Conservation (phyloP, 2,888 invertebrate genomes). For the Drosophila lacicola region DNA sequence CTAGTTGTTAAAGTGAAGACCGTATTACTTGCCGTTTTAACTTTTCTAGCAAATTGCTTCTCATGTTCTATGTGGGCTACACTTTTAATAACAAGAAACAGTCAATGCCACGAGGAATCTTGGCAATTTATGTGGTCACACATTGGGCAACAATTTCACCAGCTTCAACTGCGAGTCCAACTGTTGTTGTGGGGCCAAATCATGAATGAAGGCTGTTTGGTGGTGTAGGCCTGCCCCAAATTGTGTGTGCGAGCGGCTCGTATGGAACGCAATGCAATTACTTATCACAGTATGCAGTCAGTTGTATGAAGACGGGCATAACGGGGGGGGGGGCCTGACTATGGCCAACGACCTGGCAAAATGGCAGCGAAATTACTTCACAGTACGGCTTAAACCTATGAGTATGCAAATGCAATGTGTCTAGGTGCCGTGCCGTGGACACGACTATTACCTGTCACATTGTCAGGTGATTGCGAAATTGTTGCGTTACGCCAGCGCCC, state of each 20-base stretch:
- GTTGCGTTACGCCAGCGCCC: slow-evolving; percentile 75
- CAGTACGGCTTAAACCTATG: slow-evolving; percentile 32
- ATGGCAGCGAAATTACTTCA: slow-evolving; percentile 68
- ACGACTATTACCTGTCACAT: slow-evolving; percentile 83
- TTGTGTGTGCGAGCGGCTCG: slow-evolving; percentile 21
- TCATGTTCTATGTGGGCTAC: slow-evolving; percentile 65
- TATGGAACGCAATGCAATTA: slow-evolving; percentile 73
- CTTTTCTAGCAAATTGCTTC: slow-evolving; percentile 71
- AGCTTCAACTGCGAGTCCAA: slow-evolving; percentile 12
- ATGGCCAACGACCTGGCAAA: slow-evolving; percentile 27
- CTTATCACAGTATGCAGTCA: slow-evolving; percentile 77
- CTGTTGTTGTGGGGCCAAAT: slow-evolving; percentile 52
- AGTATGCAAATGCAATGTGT: slow-evolving; percentile 72
- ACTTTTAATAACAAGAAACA: slow-evolving; percentile 76
- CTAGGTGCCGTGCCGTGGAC: slow-evolving; percentile 64
- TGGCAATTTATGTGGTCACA: slow-evolving; percentile 67
- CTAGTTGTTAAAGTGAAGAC: slow-evolving; percentile 1
- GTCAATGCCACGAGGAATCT: slow-evolving; percentile 59
- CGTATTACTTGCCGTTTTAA: slow-evolving; percentile 28
- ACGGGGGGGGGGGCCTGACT: background rate
- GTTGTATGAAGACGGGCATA: slow-evolving; percentile 1
- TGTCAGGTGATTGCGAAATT: slow-evolving; percentile 83
- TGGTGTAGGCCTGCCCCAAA: slow-evolving; percentile 60
- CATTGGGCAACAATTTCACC: slow-evolving; percentile 20
- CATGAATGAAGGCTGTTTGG: slow-evolving; percentile 62